Conservation (phyloP, 1,140 invertebrate species). For the Periplaneta americana region DNA sequence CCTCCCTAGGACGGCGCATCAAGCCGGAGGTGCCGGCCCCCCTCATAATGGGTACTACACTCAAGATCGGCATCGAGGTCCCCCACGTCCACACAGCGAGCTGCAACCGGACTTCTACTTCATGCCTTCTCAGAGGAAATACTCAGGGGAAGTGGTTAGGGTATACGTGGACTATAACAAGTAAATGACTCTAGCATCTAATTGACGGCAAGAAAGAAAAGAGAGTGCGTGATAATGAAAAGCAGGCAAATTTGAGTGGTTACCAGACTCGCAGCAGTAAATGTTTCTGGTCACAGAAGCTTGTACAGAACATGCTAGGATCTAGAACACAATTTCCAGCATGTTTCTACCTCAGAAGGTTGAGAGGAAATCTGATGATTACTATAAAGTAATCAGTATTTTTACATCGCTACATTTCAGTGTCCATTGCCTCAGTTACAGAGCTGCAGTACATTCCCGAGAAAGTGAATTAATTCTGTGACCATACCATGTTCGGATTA, state of each 20-base stretch:
- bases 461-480: too few species aligned
- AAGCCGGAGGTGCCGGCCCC: constrained; percentile 27
- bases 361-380: neutral
- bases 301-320: too few species aligned
- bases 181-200: neutral
- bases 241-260: neutral
- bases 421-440: neutral
- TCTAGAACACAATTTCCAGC: too few species aligned
- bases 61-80: constrained; percentile 33
- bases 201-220: neutral
- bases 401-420: too few species aligned
- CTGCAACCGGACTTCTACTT: constrained; percentile 85
- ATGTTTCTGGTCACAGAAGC: neutral
- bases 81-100: constrained; percentile 28
- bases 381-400: neutral
- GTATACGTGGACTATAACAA: constrained; percentile 82
- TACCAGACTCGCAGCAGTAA: neutral
- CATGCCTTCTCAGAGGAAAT: constrained; percentile 89
- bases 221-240: neutral
- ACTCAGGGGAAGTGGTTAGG: constrained; percentile 86
- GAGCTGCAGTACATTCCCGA: neutral
- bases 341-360: neutral
- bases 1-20: constrained; percentile 36
- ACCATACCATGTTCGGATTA: too few species aligned
- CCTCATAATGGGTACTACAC: constrained; percentile 44